phyloP scores from a whole-genome alignment of 2,888 invertebrate genomes.

The Blomia tropicalis region DNA sequence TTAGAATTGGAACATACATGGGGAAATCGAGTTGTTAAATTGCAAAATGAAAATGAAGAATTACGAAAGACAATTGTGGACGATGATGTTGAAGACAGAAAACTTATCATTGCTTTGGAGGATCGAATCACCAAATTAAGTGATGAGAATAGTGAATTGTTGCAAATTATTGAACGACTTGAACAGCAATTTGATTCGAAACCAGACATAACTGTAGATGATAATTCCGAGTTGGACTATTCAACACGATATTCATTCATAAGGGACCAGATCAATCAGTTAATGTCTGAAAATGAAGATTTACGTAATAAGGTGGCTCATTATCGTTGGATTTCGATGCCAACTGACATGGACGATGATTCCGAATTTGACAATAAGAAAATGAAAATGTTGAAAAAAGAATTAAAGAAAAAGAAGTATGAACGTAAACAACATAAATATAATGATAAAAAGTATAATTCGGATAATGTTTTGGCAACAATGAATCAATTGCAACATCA shows the following conservation, averaged over 20 bases:
- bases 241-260: slow-evolving; percentile 20
- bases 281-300: slow-evolving; percentile 28
- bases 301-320: slow-evolving; percentile 27
- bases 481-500: slow-evolving; percentile 7
- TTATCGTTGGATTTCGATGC: slow-evolving; percentile 24
- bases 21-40: slow-evolving; percentile 17
- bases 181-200: slow-evolving; percentile 7
- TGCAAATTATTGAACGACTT: neutral
- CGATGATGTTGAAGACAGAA: slow-evolving; percentile 19
- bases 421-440: slow-evolving; percentile 13
- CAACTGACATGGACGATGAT: slow-evolving; percentile 8
- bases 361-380: neutral
- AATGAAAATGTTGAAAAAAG: neutral
- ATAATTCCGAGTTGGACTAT: neutral
- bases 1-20: slow-evolving; percentile 17
- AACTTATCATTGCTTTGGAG: slow-evolving; percentile 8
- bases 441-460: neutral
- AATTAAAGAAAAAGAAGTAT: neutral
- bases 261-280: slow-evolving; percentile 28
- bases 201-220: neutral
- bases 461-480: neutral
- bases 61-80: slow-evolving; percentile 22
- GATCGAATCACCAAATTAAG: slow-evolving; percentile 6
- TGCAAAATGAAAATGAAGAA: slow-evolving; percentile 26
- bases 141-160: slow-evolving; percentile 19